phyloP scores from a whole-genome alignment of 1,140 invertebrate species.

The Delia radicum region DNA sequence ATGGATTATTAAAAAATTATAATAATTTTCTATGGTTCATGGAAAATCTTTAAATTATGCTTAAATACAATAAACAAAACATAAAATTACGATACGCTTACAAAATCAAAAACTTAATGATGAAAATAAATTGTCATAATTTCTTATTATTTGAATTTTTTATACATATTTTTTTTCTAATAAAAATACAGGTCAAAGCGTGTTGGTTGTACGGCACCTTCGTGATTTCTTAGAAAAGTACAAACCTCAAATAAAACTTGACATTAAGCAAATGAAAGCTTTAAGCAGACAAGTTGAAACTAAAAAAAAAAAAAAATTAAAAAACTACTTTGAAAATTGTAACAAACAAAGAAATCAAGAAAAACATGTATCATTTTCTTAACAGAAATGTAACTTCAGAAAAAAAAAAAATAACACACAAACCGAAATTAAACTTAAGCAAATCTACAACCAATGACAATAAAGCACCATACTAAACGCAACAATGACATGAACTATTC shows the following conservation, averaged over 20 bases:
- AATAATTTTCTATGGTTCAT: not conserved
- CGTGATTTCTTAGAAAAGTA: constrained; percentile 8
- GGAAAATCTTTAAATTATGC: not conserved
- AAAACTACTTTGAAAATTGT: constrained; percentile 30
- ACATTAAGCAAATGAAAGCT: not conserved
- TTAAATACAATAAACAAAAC: not conserved
- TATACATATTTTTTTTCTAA: not conserved
- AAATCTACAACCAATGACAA: constrained; percentile 16
- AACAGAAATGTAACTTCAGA: not conserved
- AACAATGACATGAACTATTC: constrained; percentile 16
- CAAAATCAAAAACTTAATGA: not conserved
- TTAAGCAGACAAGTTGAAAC: not conserved
- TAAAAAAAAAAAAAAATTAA: not conserved
- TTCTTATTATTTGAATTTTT: not conserved
- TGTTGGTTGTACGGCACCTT: constrained; percentile 1
- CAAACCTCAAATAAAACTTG: not conserved
- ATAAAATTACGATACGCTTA: not conserved
- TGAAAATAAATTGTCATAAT: not conserved
- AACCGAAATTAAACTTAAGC: not conserved
- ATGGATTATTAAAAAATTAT: not conserved
- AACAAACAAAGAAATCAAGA: constrained; percentile 44
- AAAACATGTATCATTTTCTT: constrained; percentile 6
- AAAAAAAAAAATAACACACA: not conserved
- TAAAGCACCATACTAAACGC: constrained; percentile 36
- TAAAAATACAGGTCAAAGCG: constrained; percentile 11